Evolutionary conservation across 1,140 invertebrate genomes (phyloP), one percentile per base, ranked within the genome.

Genomic region (Brevipalpus yothersi): DNA sequence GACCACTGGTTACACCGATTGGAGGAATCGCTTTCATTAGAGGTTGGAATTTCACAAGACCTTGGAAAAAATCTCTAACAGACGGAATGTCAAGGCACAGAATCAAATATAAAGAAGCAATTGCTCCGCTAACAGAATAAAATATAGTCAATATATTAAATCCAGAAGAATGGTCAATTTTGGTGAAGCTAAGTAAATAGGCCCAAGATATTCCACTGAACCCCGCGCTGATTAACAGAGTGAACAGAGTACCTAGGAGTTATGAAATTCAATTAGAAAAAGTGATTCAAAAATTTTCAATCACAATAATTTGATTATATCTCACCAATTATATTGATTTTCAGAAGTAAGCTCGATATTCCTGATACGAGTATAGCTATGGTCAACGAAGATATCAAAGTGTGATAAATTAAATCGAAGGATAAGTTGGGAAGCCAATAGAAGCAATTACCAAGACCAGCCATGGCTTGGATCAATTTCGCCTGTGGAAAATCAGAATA

Each of bases 401-500:
- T n/a, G 60, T 64, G 53, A 0, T 58, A 15, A 10, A 60, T n/a
- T 1, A 61, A 49, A 53, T 65, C 65, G 60, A 64, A 65, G 4
- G 60, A 0, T 45, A 64, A 63, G 49, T 60, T 61, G 2, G 56
- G 10, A 15, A 58, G 9, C 64, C 64, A 66, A 39, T 59, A 66
- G 2, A 59, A 15, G 10, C n/a, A 10, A 31, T 58, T 17, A 7
- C 17, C 39, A 1, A 66, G 10, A 23, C 65, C 65, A 31, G 51
- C 61, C 64, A 66, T 66, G n/a, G 61, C n/a, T 41, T 66, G 65
- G 8, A 66, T 39, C 15, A 65, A 47, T 59, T 66, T 66, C 13
- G 57, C 61, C 53, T 67, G 64, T 41, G 65, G 45, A n/a, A 17
- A 42, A 56, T 19, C 42, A 31, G 42, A 43, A 15, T 11, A 43